Base-by-base conservation (phyloP, 2,113 vertebrate species). In the Oreotrochilus melanogaster region DNA sequence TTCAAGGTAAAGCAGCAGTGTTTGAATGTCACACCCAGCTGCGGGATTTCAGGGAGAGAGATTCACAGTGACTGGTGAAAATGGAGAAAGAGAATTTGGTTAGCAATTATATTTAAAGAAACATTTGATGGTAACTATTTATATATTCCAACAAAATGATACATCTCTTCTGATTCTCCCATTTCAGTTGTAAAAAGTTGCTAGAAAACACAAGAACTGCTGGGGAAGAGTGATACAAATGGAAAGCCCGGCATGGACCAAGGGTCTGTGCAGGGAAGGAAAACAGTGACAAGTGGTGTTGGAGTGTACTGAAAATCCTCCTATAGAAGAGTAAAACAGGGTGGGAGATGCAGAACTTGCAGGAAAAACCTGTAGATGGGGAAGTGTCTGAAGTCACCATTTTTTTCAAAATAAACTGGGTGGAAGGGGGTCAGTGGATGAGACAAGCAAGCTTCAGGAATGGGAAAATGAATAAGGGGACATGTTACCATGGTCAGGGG, bases 401-500 rank as follows among this genome's bases (percentile, higher is more conserved):
- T 65, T 78, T 73, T 21, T 28, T 78, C 45, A 60, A 85, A 65
- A 56, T 50, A 61, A 85, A 70, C 51, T 31, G 14, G 23, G 45
- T 88, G 54, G n/a, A 90, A 76, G 2, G 43, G 7, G 1, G 9
- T 51, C 1, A 1, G 7, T 53, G 22, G 10, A 23, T 64, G 16
- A 64, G 47, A 90, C 57, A 35, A 87, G 9, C 23, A 89, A 89
- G 25, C 27, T 71, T 67, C 18, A 24, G 35, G 24, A 91, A 67
- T 13, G 18, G 3, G 2, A 10, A 65, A 83, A 86, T 79, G 75
- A 70, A 16, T 23, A 56, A 72, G 22, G 42, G 18, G 28, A 31
- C 25, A 45, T 0, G 1, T 64, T 58, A 30, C 48, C 12, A 0
- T 54, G 18, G 10, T 47, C 30, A 10, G 43, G 5, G 1, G 1